Evolutionary conservation across 2,888 invertebrate genomes (phyloP).

Genomic region (Tillus elongatus): DNA sequence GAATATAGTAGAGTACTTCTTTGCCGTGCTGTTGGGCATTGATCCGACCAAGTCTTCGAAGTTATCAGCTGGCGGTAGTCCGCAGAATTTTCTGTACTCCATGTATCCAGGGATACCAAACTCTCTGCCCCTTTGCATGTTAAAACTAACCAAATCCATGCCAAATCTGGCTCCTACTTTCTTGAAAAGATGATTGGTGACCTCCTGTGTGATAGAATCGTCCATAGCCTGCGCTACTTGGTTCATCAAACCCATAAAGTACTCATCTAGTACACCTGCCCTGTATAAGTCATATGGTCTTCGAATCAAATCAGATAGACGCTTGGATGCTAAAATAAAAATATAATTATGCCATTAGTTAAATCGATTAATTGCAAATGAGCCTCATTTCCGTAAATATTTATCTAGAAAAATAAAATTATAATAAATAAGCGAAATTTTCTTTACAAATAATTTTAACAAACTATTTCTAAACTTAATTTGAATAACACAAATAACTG

Average conservation of each 20-base stretch:
- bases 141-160: slow-evolving; percentile 85
- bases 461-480: too few relatives aligned
- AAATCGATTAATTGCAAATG: too few relatives aligned
- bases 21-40: slow-evolving; percentile 81
- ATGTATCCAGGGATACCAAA: slow-evolving; percentile 87
- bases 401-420: slow-evolving; percentile 8
- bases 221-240: slow-evolving; percentile 94
- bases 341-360: too few relatives aligned
- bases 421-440: too few relatives aligned
- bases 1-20: slow-evolving; percentile 73
- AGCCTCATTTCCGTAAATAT: too few relatives aligned
- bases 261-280: slow-evolving; percentile 84
- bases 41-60: slow-evolving; percentile 77
- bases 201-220: slow-evolving; percentile 83
- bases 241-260: slow-evolving; percentile 87
- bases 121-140: slow-evolving; percentile 88
- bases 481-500: too few relatives aligned
- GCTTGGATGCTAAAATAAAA: slow-evolving; percentile 72
- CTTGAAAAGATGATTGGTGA: slow-evolving; percentile 87
- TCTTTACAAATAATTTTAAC: too few relatives aligned
- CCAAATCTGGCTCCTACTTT: slow-evolving; percentile 66
- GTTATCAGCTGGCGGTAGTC: slow-evolving; percentile 64
- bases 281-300: slow-evolving; percentile 84
- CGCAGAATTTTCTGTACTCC: slow-evolving; percentile 88
- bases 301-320: slow-evolving; percentile 78